Conservation (phyloP, 2,888 invertebrate genomes). For the Temnothorax rugatulus region DNA sequence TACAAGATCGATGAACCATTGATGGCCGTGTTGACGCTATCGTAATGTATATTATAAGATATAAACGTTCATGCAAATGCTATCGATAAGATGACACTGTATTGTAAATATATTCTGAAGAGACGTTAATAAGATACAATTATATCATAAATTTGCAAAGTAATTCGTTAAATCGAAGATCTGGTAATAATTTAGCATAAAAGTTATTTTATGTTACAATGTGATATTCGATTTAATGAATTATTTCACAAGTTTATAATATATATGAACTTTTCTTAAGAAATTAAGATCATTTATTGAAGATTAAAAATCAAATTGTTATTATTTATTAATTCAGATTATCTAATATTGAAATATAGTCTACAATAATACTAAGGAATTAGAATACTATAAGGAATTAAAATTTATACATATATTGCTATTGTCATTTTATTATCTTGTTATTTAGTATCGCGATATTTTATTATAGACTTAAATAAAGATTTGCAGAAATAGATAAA, state of each 20-base stretch:
- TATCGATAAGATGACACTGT: not conserved
- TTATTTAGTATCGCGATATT: not conserved
- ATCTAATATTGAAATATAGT: not conserved
- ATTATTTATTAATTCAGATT: not conserved
- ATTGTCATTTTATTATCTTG: not conserved
- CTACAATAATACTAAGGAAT: not conserved
- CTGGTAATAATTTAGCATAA: no score
- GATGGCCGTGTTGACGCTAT: not conserved
- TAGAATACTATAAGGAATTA: no score
- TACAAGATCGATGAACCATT: conserved; percentile 41
- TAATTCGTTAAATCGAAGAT: no score
- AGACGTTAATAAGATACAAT: not conserved
- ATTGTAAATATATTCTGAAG: not conserved
- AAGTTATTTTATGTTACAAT: not conserved
- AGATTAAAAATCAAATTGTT: not conserved
- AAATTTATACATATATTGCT: not conserved
- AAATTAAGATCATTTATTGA: not conserved
- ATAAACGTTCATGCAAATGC: not conserved
- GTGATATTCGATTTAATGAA: not conserved
- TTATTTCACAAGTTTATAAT: not conserved
- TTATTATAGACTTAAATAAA: not conserved
- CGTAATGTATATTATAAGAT: not conserved
- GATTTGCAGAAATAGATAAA: conserved; percentile 2
- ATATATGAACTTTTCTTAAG: not conserved
- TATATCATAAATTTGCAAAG: not conserved